Evolutionary conservation across 2,797 vertebrate species (phyloP), one percentile per base, ranked within the genome.

Genomic region (Percopsis omiscomaycus): DNA sequence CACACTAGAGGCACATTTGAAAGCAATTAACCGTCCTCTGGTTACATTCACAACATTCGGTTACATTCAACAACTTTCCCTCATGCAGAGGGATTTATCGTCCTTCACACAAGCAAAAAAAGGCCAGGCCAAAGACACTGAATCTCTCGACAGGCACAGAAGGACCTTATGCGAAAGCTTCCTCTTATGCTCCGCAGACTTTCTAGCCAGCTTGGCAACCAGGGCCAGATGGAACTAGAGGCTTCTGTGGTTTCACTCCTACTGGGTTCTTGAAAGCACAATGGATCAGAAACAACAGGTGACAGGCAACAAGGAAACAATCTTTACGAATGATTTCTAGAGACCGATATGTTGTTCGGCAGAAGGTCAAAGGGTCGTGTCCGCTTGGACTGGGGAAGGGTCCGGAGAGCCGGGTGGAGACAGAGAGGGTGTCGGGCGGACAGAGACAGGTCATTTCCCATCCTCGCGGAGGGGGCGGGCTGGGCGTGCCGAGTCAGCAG

Each of bases 271-370:
- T 74, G 78, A 88, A 72, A 77, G 82, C 66, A 69, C 71, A 80
- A 77, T 87, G 84, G 75, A 86, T 88, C 85, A 86, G 75, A 71
- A 74, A 84, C 82, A 85, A 86, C 75, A 78, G 77, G 81, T 81
- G 70, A 61, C 12, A 12, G 28, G 53, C 75, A 65, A 83, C 75
- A 74, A 76, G 50, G 71, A 61, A 55, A 59, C 59, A 56, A 37
- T 51, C 60, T 29, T 54, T 52, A 48, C 0, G 37, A 55, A 2
- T 3, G 59, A 72, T 75, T 71, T 53, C 6, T 2, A 59, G 27
- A 67, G 62, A 62, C 54, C 55, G 13, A 13, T 61, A 66, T 56
- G 59, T 54, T 11, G 59, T 54, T 42, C 37, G 0, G 29, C 29
- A 45, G 64, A 69, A 78, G 75, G 81, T 77, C 66, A 68, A 66